Evolutionary conservation across 2,797 vertebrate species (phyloP), one percentile per base, ranked within the genome.

Genomic region (Anolis apletophallus): DNA sequence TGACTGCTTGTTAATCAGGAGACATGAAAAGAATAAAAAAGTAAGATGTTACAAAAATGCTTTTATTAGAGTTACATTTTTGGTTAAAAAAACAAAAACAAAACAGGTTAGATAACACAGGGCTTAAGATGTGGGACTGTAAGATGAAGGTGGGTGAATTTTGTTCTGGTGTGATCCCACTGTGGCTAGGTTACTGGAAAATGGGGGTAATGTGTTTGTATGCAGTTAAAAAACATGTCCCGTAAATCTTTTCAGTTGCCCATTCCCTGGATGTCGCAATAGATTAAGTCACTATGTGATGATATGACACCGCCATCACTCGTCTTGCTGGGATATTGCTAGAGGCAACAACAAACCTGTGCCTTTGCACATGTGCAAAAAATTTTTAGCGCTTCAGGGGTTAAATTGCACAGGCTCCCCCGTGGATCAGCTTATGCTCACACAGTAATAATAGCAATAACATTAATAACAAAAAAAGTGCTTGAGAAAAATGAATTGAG

Each of bases 181-280:
- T 64, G 59, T 90, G 86, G 90, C 81, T 85, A 82, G 88, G 89
- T 94, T 94, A 88, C 92, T 86, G 90, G 86, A 87, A 90, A 64
- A 90, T 86, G 76, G 50, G 81, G 86, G 74, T 92, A 88, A 87
- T 46, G 23, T 77, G 91, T 85, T 94, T 86, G 85, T 90, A 91
- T 93, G 90, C 87, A 89, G 88, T 90, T 90, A 85, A 91, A 87
- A 86, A 93, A 88, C 90, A 64, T 90, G 87, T 94, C 91, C 92
- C 90, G 87, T 93, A 92, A 91, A 92, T 90, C 83, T 93, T 89
- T 91, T 90, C 86, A 88, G 88, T 90, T 93, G 92, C 92, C 93
- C 90, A 68, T 95, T 95, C 93, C 93, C 94, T 90, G 90, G 85
- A 86, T 96, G 95, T 95, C 91, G 90, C 91, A 94, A 95, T 93